These are phyloP conservation scores for Corydoras maculifer DNA, from an alignment of 2,113 vertebrate species.

Conservation along the genomic window DNA sequence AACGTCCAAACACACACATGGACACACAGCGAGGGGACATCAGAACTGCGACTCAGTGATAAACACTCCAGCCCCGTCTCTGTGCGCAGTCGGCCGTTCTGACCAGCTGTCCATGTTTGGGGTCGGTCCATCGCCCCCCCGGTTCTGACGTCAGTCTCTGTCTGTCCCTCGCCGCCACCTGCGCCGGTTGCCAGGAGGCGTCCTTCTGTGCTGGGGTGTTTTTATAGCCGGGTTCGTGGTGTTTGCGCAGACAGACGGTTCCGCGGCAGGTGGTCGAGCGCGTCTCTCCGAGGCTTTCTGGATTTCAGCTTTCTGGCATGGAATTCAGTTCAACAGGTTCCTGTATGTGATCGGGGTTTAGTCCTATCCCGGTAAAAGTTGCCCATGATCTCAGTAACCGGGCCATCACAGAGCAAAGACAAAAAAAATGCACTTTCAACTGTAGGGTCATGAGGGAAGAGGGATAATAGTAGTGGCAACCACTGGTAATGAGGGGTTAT, in stretches of 20 bases:
- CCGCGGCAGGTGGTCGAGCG: conserved; percentile 5
- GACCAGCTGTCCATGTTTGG: conserved; percentile 26
- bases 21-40: conserved; percentile 7
- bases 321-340: too few species aligned
- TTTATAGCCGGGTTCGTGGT: conserved; percentile 28
- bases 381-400: too few species aligned
- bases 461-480: too few species aligned
- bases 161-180: background rate
- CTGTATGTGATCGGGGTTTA: too few species aligned
- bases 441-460: too few species aligned
- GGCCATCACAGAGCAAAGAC: too few species aligned
- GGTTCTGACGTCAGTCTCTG: background rate
- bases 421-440: too few species aligned
- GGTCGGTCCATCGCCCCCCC: background rate
- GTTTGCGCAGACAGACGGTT: conserved; percentile 33
- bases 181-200: background rate
- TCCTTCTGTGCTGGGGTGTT: conserved; percentile 13
- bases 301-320: background rate
- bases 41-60: conserved; percentile 1
- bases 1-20: conserved; percentile 3
- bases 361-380: too few species aligned
- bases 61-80: conserved; percentile 2
- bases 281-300: background rate
- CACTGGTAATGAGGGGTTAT: too few species aligned
- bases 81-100: conserved; percentile 11